phyloP scores from a whole-genome alignment of 1,140 invertebrate species.

The Theocolax elegans region DNA sequence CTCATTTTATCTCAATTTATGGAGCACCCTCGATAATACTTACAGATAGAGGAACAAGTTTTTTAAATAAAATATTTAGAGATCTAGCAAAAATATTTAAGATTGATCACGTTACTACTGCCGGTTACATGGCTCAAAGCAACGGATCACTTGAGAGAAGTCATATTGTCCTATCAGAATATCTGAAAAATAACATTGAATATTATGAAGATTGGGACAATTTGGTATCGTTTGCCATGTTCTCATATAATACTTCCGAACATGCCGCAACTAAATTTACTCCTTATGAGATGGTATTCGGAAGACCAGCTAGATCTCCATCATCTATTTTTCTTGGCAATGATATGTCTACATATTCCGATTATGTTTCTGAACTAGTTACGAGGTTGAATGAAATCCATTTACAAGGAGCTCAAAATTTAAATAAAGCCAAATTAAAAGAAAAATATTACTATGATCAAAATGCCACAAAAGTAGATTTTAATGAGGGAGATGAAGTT shows the following conservation, averaged over 20 bases:
- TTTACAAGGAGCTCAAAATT: not conserved
- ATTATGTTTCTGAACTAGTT: not conserved
- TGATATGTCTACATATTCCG: not conserved
- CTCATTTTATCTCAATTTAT: not conserved
- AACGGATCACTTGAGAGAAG: not conserved
- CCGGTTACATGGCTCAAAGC: not conserved
- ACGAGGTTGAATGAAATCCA: not conserved
- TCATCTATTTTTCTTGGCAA: not conserved
- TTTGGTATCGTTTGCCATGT: no score
- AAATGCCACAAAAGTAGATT: no score
- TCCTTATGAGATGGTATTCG: not conserved
- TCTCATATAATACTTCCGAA: not conserved
- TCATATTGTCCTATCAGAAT: not conserved
- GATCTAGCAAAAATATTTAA: not conserved
- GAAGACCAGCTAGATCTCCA: not conserved
- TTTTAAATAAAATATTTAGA: not conserved
- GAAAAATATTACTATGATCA: not conserved
- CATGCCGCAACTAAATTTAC: not conserved
- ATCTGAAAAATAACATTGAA: no score
- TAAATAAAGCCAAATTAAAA: not conserved
- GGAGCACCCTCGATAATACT: not conserved
- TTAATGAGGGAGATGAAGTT: no score
- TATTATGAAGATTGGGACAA: no score
- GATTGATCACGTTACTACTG: not conserved
- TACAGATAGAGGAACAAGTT: not conserved